phyloP scores from a whole-genome alignment of 64 coral and sea anemone species.

The Pachyseris speciosa region DNA sequence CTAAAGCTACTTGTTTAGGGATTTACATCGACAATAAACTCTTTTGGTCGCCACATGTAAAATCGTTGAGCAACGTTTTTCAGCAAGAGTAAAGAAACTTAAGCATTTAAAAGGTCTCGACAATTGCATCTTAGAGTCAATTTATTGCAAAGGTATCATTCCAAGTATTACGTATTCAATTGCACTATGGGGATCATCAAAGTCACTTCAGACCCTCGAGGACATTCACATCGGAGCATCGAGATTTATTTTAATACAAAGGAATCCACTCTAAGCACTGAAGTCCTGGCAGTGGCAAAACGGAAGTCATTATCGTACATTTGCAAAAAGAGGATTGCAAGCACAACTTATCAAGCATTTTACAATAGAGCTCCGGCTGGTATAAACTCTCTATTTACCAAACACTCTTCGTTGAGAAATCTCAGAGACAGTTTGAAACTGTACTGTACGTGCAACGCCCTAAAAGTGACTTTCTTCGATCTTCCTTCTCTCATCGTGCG shows the following conservation, averaged over 20 bases:
- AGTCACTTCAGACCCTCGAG: neutral
- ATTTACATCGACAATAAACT: neutral
- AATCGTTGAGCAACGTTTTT: constrained; percentile 14
- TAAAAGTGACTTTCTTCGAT: neutral
- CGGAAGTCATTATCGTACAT: neutral
- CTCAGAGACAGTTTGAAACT: constrained; percentile 6
- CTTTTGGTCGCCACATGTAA: neutral
- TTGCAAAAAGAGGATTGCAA: neutral
- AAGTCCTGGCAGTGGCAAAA: neutral
- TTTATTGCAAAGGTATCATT: constrained; percentile 30
- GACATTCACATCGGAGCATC: neutral
- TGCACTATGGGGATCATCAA: constrained; percentile 11
- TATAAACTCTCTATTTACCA: constrained; percentile 17
- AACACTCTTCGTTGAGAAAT: neutral
- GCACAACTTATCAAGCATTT: constrained; percentile 4
- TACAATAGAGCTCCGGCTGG: constrained; percentile 7
- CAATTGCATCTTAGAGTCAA: constrained; percentile 3
- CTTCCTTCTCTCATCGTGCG: constrained; percentile 3
- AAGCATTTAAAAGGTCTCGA: neutral
- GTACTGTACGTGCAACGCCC: neutral
- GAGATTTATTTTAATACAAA: constrained; percentile 20
- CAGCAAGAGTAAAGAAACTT: constrained; percentile 21
- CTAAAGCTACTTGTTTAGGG: neutral
- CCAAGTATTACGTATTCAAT: constrained; percentile 29
- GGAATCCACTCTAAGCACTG: neutral